A percentile compares a stretch with the other conserved stretches of the same genome.
Evolutionary conservation across 2,113 vertebrate genomes (phyloP).

Genomic region (Onychostoma macrolepis): DNA sequence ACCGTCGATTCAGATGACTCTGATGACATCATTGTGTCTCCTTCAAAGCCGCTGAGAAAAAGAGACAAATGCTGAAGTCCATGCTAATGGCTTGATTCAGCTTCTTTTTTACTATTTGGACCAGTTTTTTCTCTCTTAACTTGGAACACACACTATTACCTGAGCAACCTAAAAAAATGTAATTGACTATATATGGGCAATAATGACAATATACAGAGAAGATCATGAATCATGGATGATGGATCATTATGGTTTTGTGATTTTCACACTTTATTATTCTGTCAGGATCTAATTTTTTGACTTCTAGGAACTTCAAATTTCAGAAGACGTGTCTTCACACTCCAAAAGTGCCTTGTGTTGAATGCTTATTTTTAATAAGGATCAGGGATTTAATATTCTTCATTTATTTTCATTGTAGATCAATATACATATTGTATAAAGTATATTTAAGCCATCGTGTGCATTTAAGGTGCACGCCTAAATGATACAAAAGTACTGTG

Average conservation of each 20-base stretch:
- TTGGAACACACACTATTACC: not conserved
- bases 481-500: not conserved
- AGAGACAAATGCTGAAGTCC: slow-evolving; percentile 60
- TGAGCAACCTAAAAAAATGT: not conserved
- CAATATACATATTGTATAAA: not conserved
- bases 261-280: not conserved
- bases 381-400: not conserved
- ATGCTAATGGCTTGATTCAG: not conserved
- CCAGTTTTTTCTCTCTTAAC: not conserved
- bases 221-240: not conserved
- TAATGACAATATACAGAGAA: not conserved
- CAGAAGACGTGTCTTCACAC: not conserved
- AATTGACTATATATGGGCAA: not conserved
- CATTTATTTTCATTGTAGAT: not conserved
- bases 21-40: slow-evolving; percentile 81
- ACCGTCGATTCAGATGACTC: slow-evolving; percentile 83
- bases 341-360: slow-evolving; percentile 23
- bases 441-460: slow-evolving; percentile 5
- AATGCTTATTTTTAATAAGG: not conserved
- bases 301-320: slow-evolving; percentile 3
- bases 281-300: not conserved
- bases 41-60: slow-evolving; percentile 70
- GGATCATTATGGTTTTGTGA: not conserved
- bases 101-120: too few relatives aligned
- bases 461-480: not conserved